Conservation (phyloP, 2,888 invertebrate genomes). For the Limulus polyphemus region DNA sequence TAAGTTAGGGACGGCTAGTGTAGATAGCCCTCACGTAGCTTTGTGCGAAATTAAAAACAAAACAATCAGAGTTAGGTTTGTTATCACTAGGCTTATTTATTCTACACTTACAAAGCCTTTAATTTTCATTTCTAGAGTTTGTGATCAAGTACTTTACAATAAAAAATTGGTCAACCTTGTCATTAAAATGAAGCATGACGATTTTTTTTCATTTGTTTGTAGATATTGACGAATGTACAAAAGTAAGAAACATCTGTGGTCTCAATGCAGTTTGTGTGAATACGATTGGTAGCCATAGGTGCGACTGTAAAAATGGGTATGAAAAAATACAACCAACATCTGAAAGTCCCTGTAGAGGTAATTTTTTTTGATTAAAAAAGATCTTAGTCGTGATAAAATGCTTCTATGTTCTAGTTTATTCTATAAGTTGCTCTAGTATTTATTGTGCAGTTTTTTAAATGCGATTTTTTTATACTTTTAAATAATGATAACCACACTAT, state of each 20-base stretch:
- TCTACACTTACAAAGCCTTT: too few species aligned
- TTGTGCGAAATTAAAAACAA: too few species aligned
- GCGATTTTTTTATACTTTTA: background rate
- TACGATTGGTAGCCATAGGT: constrained; percentile 26
- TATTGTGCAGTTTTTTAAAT: background rate
- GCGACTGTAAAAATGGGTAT: constrained; percentile 25
- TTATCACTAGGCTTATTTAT: too few species aligned
- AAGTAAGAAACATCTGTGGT: constrained; percentile 26
- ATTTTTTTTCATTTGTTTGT: background rate
- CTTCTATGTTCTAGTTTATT: background rate
- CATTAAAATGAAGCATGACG: background rate
- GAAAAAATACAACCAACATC: constrained; percentile 22
- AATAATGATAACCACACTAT: too few species aligned
- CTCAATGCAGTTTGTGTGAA: constrained; percentile 28
- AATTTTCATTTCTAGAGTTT: too few species aligned
- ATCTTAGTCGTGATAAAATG: too few species aligned
- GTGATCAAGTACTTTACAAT: background rate
- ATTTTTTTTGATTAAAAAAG: background rate
- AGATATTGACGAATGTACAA: constrained; percentile 30
- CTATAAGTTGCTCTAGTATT: background rate
- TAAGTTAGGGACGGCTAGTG: too few species aligned
- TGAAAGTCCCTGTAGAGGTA: constrained; percentile 26
- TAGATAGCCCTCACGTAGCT: too few species aligned
- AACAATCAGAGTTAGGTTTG: too few species aligned
- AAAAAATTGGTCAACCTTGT: background rate